A percentile compares a stretch with the other conserved stretches of the same genome.
These are phyloP conservation scores for Tyrophagus putrescentiae DNA, from an alignment of 1,140 invertebrate species.

Conservation along the genomic window DNA sequence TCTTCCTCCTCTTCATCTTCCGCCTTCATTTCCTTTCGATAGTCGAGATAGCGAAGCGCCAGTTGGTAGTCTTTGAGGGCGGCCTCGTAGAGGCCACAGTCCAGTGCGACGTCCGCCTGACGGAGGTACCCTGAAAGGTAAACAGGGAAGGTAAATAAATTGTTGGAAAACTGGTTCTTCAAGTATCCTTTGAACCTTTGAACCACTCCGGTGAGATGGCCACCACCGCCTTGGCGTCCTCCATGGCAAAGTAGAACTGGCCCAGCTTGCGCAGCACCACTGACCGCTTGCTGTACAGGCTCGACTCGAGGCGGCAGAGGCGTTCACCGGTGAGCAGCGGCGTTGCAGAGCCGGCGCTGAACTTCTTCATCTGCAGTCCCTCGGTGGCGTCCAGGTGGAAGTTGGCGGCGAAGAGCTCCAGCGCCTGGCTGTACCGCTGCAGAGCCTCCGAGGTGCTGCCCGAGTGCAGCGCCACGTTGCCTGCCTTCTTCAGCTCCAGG, in stretches of 20 bases:
- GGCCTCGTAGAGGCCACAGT: slow-evolving; percentile 48
- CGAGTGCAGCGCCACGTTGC: slow-evolving; percentile 56
- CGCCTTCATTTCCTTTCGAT: too few species aligned
- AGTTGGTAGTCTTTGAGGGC: slow-evolving; percentile 54
- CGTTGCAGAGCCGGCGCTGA: neutral
- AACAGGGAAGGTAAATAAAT: slow-evolving; percentile 19
- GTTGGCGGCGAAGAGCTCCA: slow-evolving; percentile 49
- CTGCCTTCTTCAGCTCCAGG: slow-evolving; percentile 47
- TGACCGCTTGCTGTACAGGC: slow-evolving; percentile 61
- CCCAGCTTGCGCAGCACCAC: slow-evolving; percentile 58
- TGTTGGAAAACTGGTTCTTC: neutral
- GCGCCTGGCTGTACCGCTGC: slow-evolving; percentile 59
- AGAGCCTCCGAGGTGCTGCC: slow-evolving; percentile 57
- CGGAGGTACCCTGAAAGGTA: slow-evolving; percentile 55
- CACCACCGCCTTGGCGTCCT: slow-evolving; percentile 60
- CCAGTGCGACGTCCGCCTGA: slow-evolving; percentile 57
- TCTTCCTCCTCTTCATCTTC: too few species aligned
- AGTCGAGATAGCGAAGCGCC: slow-evolving; percentile 33
- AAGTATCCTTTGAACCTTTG: slow-evolving; percentile 42
- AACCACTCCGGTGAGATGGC: slow-evolving; percentile 57
- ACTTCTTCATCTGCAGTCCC: neutral
- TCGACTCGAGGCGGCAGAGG: slow-evolving; percentile 44
- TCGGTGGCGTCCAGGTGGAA: neutral
- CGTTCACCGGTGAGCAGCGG: too few species aligned
- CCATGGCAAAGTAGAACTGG: slow-evolving; percentile 55